phyloP scores from a whole-genome alignment of 2,888 invertebrate species.

The Incurvaria masculella region DNA sequence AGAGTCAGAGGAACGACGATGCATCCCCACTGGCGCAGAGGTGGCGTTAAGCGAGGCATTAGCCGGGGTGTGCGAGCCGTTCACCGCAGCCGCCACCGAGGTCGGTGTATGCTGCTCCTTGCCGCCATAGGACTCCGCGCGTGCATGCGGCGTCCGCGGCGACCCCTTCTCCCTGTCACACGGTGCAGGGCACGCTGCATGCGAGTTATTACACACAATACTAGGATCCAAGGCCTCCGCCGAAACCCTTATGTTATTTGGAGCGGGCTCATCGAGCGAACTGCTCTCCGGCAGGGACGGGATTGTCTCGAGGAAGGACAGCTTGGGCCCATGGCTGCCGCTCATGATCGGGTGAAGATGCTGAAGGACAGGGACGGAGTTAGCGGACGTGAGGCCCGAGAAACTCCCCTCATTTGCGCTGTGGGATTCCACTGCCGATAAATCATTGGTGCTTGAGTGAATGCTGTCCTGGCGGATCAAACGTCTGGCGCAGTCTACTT shows the following conservation, averaged over 20 bases:
- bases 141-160: slow-evolving; percentile 40
- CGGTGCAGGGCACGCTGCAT: slow-evolving; percentile 44
- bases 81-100: slow-evolving; percentile 23
- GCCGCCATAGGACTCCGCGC: slow-evolving; percentile 56
- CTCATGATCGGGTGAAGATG: slow-evolving; percentile 40
- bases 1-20: slow-evolving; percentile 87
- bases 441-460: slow-evolving; percentile 23
- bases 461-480: slow-evolving; percentile 38
- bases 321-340: slow-evolving; percentile 22
- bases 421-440: slow-evolving; percentile 15
- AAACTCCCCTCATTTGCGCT: slow-evolving; percentile 37
- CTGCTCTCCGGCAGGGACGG: slow-evolving; percentile 41
- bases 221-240: slow-evolving; percentile 26
- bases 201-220: slow-evolving; percentile 52
- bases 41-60: slow-evolving; percentile 43
- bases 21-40: slow-evolving; percentile 55
- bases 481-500: slow-evolving; percentile 19
- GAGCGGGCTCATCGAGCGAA: slow-evolving; percentile 28
- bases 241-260: neutral
- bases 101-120: slow-evolving; percentile 24
- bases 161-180: slow-evolving; percentile 36
- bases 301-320: slow-evolving; percentile 34
- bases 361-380: slow-evolving; percentile 27
- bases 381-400: slow-evolving; percentile 26
- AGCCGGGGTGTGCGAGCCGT: slow-evolving; percentile 23